Conservation (phyloP, 2,113 vertebrate species). For the Corythornis vintsioides region DNA sequence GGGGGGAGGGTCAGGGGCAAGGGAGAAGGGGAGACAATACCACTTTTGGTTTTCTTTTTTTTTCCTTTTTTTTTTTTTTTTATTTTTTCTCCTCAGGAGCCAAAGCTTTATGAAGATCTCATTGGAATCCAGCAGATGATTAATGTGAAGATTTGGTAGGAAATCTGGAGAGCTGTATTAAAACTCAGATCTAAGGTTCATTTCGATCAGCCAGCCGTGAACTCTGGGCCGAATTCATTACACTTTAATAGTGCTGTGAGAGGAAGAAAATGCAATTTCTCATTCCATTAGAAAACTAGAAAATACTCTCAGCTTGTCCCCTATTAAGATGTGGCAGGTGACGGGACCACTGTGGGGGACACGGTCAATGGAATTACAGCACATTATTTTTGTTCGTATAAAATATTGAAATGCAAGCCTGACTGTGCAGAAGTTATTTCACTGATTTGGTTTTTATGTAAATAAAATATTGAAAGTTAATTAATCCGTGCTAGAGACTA, state of each 20-base stretch:
- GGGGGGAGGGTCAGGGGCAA: not conserved
- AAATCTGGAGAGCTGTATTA: slow-evolving; percentile 91
- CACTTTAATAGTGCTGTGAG: slow-evolving; percentile 89
- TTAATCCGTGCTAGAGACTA: slow-evolving; percentile 88
- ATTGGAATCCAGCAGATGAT: slow-evolving; percentile 86
- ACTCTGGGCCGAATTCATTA: slow-evolving; percentile 95
- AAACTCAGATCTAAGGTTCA: slow-evolving; percentile 92
- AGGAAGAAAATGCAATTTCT: slow-evolving; percentile 96
- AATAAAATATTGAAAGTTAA: slow-evolving; percentile 88
- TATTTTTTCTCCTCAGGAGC: slow-evolving; percentile 2
- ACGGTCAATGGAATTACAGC: slow-evolving; percentile 79
- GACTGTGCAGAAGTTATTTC: slow-evolving; percentile 86
- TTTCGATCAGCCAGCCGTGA: slow-evolving; percentile 94
- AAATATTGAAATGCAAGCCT: slow-evolving; percentile 86
- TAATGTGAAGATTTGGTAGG: slow-evolving; percentile 94
- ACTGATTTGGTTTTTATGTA: slow-evolving; percentile 94
- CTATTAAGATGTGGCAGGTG: slow-evolving; percentile 97
- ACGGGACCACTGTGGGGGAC: slow-evolving; percentile 87
- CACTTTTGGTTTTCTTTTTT: not conserved
- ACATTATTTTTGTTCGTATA: slow-evolving; percentile 83
- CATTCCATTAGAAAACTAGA: slow-evolving; percentile 91
- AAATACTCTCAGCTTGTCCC: slow-evolving; percentile 88
- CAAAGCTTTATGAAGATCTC: slow-evolving; percentile 83
- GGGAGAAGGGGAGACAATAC: slow-evolving; percentile 44
- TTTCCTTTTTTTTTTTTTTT: not conserved